Conservation (phyloP, 2,113 vertebrate genomes). For the Dipodomys ordii region DNA sequence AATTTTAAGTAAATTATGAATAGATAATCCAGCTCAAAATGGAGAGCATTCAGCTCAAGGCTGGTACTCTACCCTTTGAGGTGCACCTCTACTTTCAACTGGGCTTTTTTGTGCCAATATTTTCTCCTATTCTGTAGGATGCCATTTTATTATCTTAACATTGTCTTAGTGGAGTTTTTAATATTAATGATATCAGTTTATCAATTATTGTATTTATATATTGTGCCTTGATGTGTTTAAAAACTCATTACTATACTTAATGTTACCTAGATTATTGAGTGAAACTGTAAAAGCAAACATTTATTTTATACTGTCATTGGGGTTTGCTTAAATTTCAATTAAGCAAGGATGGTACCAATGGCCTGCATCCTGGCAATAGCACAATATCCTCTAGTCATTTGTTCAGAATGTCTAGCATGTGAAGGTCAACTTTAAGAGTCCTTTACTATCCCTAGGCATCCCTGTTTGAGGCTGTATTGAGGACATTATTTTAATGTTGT, state of each 20-base stretch:
- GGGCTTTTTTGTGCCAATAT: neutral
- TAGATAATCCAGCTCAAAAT: neutral
- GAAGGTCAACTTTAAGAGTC: neutral
- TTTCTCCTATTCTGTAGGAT: neutral
- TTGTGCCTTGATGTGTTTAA: neutral
- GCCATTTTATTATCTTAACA: neutral
- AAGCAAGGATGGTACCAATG: neutral
- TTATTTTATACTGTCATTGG: neutral
- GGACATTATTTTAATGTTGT: neutral
- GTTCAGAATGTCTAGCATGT: neutral
- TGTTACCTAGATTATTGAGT: neutral
- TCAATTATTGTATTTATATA: neutral
- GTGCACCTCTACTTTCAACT: neutral
- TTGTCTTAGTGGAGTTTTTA: neutral
- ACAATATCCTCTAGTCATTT: neutral
- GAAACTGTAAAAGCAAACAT: neutral
- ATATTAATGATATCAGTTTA: neutral
- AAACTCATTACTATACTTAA: neutral
- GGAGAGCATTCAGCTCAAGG: neutral
- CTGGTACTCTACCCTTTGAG: too few relatives aligned
- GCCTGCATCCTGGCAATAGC: neutral
- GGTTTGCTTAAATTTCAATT: neutral
- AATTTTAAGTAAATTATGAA: neutral
- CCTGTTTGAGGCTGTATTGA: neutral
- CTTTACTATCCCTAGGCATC: neutral